These are phyloP conservation scores for Atta texana DNA, from an alignment of 1,140 invertebrate species.

Conservation along the genomic window DNA sequence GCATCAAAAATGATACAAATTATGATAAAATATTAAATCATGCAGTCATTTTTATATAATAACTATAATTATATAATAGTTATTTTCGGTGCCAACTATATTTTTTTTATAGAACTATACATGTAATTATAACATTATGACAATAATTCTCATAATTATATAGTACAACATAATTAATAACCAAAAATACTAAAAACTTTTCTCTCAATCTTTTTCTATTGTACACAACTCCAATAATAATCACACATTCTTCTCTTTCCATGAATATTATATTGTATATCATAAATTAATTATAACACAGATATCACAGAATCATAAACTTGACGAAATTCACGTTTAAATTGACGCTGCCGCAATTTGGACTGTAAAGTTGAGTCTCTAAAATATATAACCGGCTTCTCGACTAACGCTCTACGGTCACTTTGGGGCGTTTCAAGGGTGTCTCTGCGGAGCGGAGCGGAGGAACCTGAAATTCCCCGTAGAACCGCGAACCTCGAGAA, in stretches of 20 bases:
- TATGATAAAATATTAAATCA: too few species aligned
- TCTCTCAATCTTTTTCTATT: not conserved
- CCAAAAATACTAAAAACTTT: too few species aligned
- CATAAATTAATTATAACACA: constrained; percentile 41
- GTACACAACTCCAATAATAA: not conserved
- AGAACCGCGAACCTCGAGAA: constrained; percentile 92
- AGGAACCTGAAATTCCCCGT: constrained; percentile 84
- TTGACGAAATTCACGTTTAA: constrained; percentile 57
- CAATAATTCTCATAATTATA: too few species aligned
- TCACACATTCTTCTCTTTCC: not conserved
- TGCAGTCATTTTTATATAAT: too few species aligned
- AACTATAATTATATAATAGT: too few species aligned
- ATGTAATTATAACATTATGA: too few species aligned
- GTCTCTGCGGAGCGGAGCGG: constrained; percentile 77
- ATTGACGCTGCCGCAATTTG: constrained; percentile 46
- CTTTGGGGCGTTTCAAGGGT: constrained; percentile 87
- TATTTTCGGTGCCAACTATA: too few species aligned
- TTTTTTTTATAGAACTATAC: too few species aligned
- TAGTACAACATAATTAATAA: too few species aligned
- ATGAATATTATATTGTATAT: constrained; percentile 6
- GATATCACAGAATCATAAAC: constrained; percentile 21
- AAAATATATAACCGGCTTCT: constrained; percentile 79
- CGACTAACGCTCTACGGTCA: constrained; percentile 85
- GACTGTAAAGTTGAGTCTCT: constrained; percentile 56
- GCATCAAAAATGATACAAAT: too few species aligned